Evolutionary conservation across 2,888 invertebrate genomes (phyloP).

Genomic region (Zelleria hepariella): DNA sequence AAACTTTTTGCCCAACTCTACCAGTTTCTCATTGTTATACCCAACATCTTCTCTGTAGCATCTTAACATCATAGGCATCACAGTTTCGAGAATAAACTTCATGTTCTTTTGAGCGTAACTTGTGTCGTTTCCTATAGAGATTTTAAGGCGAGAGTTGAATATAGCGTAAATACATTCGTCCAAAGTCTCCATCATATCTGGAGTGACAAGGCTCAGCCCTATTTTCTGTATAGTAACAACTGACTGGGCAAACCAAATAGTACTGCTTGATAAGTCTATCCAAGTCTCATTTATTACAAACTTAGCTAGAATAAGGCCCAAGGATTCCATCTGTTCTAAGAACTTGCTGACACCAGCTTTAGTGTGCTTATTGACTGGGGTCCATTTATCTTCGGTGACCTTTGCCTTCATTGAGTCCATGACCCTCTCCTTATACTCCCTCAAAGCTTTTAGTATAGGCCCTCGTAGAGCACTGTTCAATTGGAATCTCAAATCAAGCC

Average conservation of each 20-base stretch:
- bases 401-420: constrained; percentile 85
- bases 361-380: constrained; percentile 83
- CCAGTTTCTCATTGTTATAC: constrained; percentile 70
- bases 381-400: constrained; percentile 88
- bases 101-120: constrained; percentile 75
- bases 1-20: constrained; percentile 67
- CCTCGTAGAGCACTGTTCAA: constrained; percentile 87
- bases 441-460: constrained; percentile 81
- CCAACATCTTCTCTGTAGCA: constrained; percentile 74
- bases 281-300: constrained; percentile 76
- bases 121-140: constrained; percentile 52
- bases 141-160: constrained; percentile 80
- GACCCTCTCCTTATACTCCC: constrained; percentile 85
- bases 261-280: constrained; percentile 84
- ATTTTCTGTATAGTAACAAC: constrained; percentile 82
- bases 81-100: constrained; percentile 77
- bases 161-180: constrained; percentile 81
- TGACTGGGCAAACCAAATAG: constrained; percentile 83
- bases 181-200: constrained; percentile 80
- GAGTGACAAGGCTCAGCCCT: constrained; percentile 80
- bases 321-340: constrained; percentile 77
- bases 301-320: constrained; percentile 77
- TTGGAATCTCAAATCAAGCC: constrained; percentile 93
- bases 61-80: constrained; percentile 75
- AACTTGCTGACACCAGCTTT: constrained; percentile 78